phyloP scores from a whole-genome alignment of 2,113 vertebrate genomes.

The Taxidea taxus region DNA sequence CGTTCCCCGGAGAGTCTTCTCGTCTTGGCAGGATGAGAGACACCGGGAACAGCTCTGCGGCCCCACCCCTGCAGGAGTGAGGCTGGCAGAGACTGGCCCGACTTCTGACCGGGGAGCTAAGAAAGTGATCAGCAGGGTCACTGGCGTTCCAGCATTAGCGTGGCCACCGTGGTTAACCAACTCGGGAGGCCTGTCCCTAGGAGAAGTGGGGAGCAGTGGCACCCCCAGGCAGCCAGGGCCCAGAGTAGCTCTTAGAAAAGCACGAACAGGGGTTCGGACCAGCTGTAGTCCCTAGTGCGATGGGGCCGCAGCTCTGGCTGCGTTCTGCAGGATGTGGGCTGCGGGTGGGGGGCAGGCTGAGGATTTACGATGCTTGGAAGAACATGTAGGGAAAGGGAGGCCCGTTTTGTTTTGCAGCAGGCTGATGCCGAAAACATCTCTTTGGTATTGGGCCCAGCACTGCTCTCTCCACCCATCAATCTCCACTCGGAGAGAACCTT shows the following conservation, averaged over 20 bases:
- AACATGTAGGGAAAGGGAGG: conserved; percentile 43
- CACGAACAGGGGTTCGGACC: background rate
- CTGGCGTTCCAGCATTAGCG: background rate
- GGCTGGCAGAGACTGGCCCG: background rate
- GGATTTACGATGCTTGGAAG: conserved; percentile 60
- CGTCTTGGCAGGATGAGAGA: background rate
- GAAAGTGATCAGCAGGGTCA: background rate
- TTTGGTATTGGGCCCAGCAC: conserved; percentile 44
- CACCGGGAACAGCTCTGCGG: background rate
- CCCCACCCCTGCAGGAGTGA: background rate
- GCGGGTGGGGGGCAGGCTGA: background rate
- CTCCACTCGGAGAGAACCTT: conserved; percentile 24
- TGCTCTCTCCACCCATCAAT: conserved; percentile 30
- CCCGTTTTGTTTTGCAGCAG: conserved; percentile 50
- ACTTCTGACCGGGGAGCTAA: background rate
- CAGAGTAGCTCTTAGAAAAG: background rate
- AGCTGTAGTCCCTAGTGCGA: background rate
- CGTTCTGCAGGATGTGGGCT: conserved; percentile 33
- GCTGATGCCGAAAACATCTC: conserved; percentile 53
- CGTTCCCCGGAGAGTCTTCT: background rate
- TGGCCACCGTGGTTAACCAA: background rate
- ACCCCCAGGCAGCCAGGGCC: background rate
- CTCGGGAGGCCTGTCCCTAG: background rate
- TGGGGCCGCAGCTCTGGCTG: background rate
- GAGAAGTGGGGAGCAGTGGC: background rate